Evolutionary conservation across 1,140 invertebrate species (phyloP), one percentile per base, ranked within the genome.

Genomic region (Penaeus indicus): DNA sequence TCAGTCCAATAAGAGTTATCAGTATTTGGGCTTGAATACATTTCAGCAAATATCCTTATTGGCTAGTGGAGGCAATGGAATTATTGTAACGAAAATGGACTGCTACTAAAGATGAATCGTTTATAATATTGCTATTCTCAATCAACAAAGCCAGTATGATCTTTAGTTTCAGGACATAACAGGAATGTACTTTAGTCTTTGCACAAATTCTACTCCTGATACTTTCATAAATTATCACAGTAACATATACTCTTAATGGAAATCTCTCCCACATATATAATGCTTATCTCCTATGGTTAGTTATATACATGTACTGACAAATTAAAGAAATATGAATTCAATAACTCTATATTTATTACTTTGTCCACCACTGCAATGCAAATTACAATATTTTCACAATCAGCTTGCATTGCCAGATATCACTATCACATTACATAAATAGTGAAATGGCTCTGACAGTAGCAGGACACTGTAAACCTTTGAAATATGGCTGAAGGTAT

Each of bases 201-300:
- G 38, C 38, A 42, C 18, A 78, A 78, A 64, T 83, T 38, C 62
- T 18, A 63, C 62, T 81, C 54, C 79, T 61, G 62, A 83, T 83
- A 83, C 62, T 63, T 64, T n/a, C 13, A 32, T 64, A 83, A 75
- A 75, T 83, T 61, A 83, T 83, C 80, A 83, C 80, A 83, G 80
- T 83, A 83, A 83, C 80, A 83, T 83, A 64, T 25, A 64, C 62
- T 64, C 38, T 64, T 38, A 64, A 83, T 63, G 62, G 25, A 83
- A 32, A 63, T 64, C 22, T 83, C 60, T 63, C 27, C 61, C 38
- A 64, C 64, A 83, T 60, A 60, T 81, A 81, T 32, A 81, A 62
- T 60, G 25, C n/a, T 60, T 81, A 47, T 64, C 54, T 54, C 54
- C 54, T 54, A 54, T 32, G 21, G 22, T 63, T 64, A 83, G 61